A percentile compares a stretch with the other conserved stretches of the same genome.
These are phyloP conservation scores for Dioctria rufipes DNA, from an alignment of 2,888 invertebrate species.

Conservation along the genomic window DNA sequence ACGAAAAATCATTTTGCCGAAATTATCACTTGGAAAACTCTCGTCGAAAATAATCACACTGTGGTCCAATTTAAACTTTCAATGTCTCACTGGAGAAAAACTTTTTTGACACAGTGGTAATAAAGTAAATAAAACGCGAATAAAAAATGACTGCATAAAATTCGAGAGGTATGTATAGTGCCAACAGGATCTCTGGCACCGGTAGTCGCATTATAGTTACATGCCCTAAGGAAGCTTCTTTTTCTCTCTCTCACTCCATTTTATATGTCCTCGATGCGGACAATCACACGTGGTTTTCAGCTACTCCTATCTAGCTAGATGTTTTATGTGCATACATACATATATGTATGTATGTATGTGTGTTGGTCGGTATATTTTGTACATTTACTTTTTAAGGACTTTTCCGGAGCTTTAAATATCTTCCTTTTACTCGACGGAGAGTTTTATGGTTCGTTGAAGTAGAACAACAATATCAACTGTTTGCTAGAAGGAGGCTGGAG, in stretches of 20 bases:
- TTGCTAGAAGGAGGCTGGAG: conserved; percentile 1
- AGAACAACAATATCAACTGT: conserved; percentile 30
- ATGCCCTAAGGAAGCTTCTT: background rate
- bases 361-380: no score
- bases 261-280: conserved; percentile 1
- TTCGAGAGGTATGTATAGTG: conserved; percentile 5
- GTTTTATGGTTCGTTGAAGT: conserved; percentile 39
- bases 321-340: background rate
- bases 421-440: background rate
- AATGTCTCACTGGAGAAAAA: conserved; percentile 10
- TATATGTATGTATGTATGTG: background rate
- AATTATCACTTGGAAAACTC: conserved; percentile 9
- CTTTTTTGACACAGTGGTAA: background rate
- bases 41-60: background rate
- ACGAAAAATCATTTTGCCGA: background rate
- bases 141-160: conserved; percentile 1
- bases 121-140: background rate
- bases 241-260: background rate
- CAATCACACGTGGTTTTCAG: conserved; percentile 20
- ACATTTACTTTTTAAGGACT: conserved; percentile 9
- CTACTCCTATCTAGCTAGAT: background rate
- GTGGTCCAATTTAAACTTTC: background rate
- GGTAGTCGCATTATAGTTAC: background rate
- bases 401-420: conserved; percentile 34
- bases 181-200: conserved; percentile 14